Evolutionary conservation across 2,888 invertebrate genomes (phyloP), one percentile per base, ranked within the genome.

Genomic region (Hemistola chrysoprasaria): DNA sequence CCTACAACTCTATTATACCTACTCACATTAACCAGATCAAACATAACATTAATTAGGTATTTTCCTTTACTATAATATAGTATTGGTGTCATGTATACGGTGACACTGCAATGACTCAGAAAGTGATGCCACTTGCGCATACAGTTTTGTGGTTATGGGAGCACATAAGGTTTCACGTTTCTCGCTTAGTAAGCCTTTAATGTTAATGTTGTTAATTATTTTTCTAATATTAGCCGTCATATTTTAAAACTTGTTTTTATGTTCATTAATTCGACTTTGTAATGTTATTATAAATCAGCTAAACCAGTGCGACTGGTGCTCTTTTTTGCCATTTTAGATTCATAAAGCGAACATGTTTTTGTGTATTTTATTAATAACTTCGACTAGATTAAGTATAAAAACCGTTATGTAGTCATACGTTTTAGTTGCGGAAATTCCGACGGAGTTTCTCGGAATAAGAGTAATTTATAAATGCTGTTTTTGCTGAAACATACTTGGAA

Each of bases 381-480:
- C 4, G 8, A 8, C 8, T 8, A 26, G n/a, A 25, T 20, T 21
- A 32, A 3, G 8, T 23, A 25, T 23, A 31, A 34, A 34, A 40
- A 36, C 23, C 16, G 35, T 35, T 41, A 37, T 36, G 29, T 34
- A 2, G 10, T 23, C 34, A 28, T 26, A 28, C 11, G 21, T 22
- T 25, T 32, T 22, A 36, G 40, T 33, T 47, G 45, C 41, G 44
- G 38, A 53, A 50, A 53, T 50, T 32, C 42, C 44, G 22, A 23
- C 10, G 28, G 25, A 29, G 35, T 28, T 54, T 52, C 49, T 33
- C 37, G 38, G 49, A 50, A 54, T 39, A 40, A 26, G n/a, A 32
- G 11, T 34, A 25, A 39, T 50, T 47, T 48, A 48, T 43, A 34
- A 39, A 40, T 40, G 20, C 22, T 36, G 42, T 45, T 48, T 40